Evolutionary conservation across 2,113 vertebrate species (phyloP).

Genomic region (Desmodus rotundus): DNA sequence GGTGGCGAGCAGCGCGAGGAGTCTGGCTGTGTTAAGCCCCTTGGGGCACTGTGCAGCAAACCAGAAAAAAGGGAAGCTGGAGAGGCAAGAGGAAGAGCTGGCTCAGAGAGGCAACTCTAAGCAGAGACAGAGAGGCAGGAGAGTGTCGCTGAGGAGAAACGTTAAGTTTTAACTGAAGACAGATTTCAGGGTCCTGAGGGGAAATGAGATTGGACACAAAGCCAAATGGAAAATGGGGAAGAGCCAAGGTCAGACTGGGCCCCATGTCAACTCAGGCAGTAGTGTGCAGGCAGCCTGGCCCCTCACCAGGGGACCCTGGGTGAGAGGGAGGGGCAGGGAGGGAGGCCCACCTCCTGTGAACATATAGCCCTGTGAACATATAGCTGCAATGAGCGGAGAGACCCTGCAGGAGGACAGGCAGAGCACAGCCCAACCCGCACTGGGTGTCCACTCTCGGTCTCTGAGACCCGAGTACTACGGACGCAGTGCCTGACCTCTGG

Average conservation of each 20-base stretch:
- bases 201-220: fast-evolving
- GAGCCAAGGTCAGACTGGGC: neutral
- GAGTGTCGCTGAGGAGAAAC: neutral
- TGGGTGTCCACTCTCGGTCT: neutral
- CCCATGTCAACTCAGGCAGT: fast-evolving
- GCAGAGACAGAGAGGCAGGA: fast-evolving
- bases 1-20: neutral
- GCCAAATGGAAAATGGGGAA: neutral
- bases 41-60: neutral
- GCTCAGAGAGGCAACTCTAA: neutral
- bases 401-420: neutral
- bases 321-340: fast-evolving
- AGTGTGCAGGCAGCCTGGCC: neutral
- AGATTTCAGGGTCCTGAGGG: neutral
- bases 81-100: neutral
- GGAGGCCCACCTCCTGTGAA: neutral
- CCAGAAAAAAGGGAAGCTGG: neutral
- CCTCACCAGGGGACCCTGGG: too few species aligned
- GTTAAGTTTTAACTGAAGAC: neutral
- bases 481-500: neutral
- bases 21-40: too few species aligned
- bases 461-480: too few species aligned
- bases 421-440: neutral
- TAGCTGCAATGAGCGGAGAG: neutral
- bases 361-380: too few species aligned